Conservation (phyloP, 2,113 vertebrate genomes). For the Passerina amoena region DNA sequence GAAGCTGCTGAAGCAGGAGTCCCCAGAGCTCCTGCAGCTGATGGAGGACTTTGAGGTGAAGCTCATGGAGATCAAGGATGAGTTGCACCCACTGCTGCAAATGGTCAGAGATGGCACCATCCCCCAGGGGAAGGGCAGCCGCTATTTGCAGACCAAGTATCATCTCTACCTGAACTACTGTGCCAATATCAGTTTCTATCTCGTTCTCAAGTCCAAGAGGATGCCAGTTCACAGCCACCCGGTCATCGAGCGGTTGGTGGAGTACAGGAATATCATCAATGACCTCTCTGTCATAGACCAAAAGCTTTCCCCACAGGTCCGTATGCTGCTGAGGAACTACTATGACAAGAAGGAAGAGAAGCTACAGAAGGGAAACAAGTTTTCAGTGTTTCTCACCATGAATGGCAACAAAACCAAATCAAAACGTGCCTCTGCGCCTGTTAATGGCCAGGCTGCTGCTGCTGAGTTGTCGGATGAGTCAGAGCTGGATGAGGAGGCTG, state of each 20-base stretch:
- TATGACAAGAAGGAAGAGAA: background rate
- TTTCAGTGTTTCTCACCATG: background rate
- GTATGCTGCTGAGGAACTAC: slow-evolving; percentile 70
- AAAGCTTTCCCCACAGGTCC: slow-evolving; percentile 80
- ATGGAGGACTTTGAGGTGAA: slow-evolving; percentile 91
- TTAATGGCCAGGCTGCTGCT: background rate
- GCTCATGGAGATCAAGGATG: slow-evolving; percentile 86
- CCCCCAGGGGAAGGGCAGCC: slow-evolving; percentile 86
- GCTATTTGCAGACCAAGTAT: slow-evolving; percentile 88
- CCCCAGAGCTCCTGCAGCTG: slow-evolving; percentile 92
- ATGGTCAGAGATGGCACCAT: slow-evolving; percentile 83
- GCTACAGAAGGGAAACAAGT: slow-evolving; percentile 42
- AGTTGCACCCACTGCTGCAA: slow-evolving; percentile 86
- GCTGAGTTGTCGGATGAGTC: background rate
- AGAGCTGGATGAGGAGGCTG: slow-evolving; percentile 80
- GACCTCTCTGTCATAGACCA: slow-evolving; percentile 81
- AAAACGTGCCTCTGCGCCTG: background rate
- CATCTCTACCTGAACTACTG: slow-evolving; percentile 96
- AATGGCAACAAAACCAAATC: slow-evolving; percentile 5
- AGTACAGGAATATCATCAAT: slow-evolving; percentile 89
- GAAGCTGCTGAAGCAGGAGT: slow-evolving; percentile 92
- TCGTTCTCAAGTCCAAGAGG: slow-evolving; percentile 90
- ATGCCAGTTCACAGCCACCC: slow-evolving; percentile 88
- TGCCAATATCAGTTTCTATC: slow-evolving; percentile 94
- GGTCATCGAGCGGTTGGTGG: slow-evolving; percentile 89